phyloP scores from a whole-genome alignment of 2,888 invertebrate species.

The Dendrolimus houi region DNA sequence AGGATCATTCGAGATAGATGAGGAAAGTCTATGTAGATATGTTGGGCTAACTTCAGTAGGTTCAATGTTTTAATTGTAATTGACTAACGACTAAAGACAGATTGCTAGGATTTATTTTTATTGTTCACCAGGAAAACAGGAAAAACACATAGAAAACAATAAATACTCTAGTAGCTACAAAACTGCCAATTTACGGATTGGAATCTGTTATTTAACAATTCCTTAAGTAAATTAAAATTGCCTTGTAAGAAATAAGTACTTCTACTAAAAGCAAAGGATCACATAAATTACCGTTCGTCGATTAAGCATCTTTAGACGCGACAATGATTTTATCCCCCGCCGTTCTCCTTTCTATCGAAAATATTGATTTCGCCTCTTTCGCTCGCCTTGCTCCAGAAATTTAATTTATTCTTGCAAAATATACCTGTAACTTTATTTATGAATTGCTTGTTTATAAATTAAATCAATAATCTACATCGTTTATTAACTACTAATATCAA shows the following conservation, averaged over 20 bases:
- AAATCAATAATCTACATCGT: too few relatives aligned
- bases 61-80: too few relatives aligned
- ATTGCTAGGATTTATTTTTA: too few relatives aligned
- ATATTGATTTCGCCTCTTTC: conserved; percentile 24
- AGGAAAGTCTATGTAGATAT: too few relatives aligned
- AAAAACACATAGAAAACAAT: too few relatives aligned
- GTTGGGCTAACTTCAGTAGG: too few relatives aligned
- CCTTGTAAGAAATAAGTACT: not conserved
- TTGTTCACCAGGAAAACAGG: too few relatives aligned
- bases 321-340: conserved; percentile 35
- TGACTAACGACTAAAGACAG: too few relatives aligned
- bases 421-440: conserved; percentile 1
- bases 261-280: not conserved
- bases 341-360: conserved; percentile 17
- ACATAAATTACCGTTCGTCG: conserved; percentile 34
- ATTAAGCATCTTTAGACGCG: conserved; percentile 32
- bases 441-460: conserved; percentile 9
- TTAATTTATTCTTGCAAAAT: not conserved
- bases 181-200: not conserved
- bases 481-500: too few relatives aligned
- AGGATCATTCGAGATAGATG: too few relatives aligned
- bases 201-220: not conserved
- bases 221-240: not conserved
- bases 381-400: conserved; percentile 3
- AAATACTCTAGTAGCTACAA: too few relatives aligned